Conservation (phyloP, 1,140 invertebrate genomes). For the Drosophila willistoni region DNA sequence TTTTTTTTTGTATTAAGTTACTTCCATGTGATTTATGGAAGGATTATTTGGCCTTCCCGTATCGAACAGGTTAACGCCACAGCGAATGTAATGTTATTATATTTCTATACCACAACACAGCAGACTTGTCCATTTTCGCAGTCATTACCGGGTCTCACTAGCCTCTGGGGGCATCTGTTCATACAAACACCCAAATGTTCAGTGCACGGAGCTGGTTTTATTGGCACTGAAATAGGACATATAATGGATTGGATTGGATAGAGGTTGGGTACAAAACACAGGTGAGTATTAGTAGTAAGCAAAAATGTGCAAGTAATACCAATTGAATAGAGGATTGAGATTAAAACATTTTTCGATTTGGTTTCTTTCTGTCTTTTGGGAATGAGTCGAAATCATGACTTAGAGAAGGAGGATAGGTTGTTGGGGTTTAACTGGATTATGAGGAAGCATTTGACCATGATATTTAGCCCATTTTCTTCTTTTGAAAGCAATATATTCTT, state of each 20-base stretch:
- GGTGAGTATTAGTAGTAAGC: conserved; percentile 32
- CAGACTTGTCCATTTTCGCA: conserved; percentile 73
- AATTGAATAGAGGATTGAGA: conserved; percentile 32
- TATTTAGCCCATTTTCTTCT: conserved; percentile 3
- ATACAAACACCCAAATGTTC: conserved; percentile 71
- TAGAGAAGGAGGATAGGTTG: conserved; percentile 8
- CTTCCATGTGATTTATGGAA: too few species aligned
- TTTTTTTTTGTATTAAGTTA: too few species aligned
- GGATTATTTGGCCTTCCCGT: too few species aligned
- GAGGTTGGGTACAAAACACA: conserved; percentile 19
- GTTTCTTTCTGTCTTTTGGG: neutral
- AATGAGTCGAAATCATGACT: conserved; percentile 2
- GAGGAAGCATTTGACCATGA: conserved; percentile 30
- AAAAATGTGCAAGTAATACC: conserved; percentile 42
- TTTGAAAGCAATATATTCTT: neutral
- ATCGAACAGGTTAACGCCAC: too few species aligned
- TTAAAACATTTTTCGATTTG: neutral
- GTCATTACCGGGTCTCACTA: conserved; percentile 68
- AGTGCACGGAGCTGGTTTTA: conserved; percentile 72
- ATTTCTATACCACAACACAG: conserved; percentile 65
- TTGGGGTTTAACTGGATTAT: conserved; percentile 39
- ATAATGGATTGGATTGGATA: conserved; percentile 34
- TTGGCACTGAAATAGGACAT: conserved; percentile 62
- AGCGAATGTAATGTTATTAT: conserved; percentile 22
- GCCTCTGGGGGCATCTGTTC: conserved; percentile 54